Evolutionary conservation across 2,113 vertebrate genomes (phyloP).

Genomic region (Sorex fumeus): DNA sequence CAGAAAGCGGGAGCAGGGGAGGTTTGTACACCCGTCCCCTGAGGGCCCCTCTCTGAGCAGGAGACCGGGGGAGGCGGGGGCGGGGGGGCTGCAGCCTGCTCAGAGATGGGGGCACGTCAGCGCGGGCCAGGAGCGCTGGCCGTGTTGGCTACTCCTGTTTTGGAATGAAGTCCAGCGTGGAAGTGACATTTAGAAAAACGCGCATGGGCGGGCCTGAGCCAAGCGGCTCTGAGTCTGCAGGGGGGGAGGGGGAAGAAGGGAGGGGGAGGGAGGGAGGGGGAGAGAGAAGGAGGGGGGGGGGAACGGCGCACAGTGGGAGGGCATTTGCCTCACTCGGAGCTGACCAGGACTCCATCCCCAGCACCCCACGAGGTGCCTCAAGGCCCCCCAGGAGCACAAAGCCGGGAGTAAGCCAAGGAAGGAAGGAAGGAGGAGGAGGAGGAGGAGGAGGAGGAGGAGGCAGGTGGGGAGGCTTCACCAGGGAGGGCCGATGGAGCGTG

Average conservation of each 20-base stretch:
- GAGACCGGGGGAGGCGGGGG: background rate
- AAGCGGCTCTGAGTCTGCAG: background rate
- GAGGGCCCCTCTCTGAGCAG: background rate
- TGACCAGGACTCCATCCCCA: no score
- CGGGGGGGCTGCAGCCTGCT: background rate
- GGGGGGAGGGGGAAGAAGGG: rapidly evolving
- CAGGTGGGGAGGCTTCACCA: no score
- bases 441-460: no score
- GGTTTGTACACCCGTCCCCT: background rate
- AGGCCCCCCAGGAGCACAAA: no score
- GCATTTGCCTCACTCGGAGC: no score
- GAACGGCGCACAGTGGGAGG: no score
- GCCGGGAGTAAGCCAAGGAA: no score
- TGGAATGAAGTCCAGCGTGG: slow-evolving; percentile 75
- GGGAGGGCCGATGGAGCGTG: no score
- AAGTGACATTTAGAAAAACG: slow-evolving; percentile 78
- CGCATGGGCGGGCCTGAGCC: slow-evolving; percentile 49
- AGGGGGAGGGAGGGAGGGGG: no score
- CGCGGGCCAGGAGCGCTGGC: slow-evolving; percentile 73
- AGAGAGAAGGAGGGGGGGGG: no score
- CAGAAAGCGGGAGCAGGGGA: background rate
- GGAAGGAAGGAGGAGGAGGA: no score
- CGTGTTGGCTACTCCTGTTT: slow-evolving; percentile 62
- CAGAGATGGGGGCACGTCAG: background rate
- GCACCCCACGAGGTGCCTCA: no score